Conservation (phyloP, 1,140 invertebrate species). For the Procambarus virginalis region DNA sequence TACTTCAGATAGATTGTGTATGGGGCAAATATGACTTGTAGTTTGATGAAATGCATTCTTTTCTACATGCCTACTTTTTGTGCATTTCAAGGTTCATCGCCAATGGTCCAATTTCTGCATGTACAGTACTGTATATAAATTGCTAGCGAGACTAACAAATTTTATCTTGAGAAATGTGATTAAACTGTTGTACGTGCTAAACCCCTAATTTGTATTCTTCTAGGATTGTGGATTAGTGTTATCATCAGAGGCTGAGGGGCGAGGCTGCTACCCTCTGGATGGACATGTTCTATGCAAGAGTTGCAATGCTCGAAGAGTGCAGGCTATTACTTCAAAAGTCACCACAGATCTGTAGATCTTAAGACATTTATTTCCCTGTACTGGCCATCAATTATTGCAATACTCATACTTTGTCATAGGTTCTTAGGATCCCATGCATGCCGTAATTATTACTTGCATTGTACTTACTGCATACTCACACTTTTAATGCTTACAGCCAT, state of each 20-base stretch:
- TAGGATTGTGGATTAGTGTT: constrained; percentile 94
- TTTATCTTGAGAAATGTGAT: too few species aligned
- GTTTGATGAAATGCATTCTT: too few species aligned
- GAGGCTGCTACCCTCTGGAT: constrained; percentile 97
- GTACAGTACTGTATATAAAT: too few species aligned
- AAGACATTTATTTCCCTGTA: neutral
- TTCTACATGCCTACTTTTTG: too few species aligned
- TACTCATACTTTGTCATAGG: neutral
- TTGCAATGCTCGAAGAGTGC: constrained; percentile 95
- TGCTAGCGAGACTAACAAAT: too few species aligned
- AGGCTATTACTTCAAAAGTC: constrained; percentile 71
- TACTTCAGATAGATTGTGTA: too few species aligned
- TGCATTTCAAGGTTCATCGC: too few species aligned
- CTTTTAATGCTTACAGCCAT: neutral
- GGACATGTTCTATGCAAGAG: constrained; percentile 97
- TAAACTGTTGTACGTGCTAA: neutral
- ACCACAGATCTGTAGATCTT: constrained; percentile 57
- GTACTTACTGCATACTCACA: neutral
- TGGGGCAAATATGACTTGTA: too few species aligned
- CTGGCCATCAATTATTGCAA: neutral
- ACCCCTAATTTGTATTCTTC: neutral
- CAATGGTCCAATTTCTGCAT: too few species aligned
- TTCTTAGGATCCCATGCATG: neutral
- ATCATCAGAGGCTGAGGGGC: constrained; percentile 94
- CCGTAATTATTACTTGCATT: neutral